phyloP scores from a whole-genome alignment of 2,113 vertebrate species.

The Tetraodon nigroviridis region DNA sequence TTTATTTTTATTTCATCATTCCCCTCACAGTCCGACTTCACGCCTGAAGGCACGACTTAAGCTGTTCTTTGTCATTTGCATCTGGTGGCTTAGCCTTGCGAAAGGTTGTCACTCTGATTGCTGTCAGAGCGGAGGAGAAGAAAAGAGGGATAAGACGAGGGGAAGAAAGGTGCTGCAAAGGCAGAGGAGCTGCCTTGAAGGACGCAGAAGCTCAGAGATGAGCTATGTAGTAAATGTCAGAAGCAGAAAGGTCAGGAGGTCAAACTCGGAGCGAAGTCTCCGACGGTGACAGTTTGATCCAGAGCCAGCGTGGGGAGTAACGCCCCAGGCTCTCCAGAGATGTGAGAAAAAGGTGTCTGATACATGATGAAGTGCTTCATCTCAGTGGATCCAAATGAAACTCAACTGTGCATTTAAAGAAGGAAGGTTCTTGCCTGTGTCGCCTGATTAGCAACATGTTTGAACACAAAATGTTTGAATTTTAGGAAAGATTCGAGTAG shows the following conservation, averaged over 20 bases:
- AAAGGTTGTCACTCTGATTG: constrained; percentile 43
- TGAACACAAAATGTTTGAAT: too few relatives aligned
- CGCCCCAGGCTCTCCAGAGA: not conserved
- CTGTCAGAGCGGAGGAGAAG: constrained; percentile 18
- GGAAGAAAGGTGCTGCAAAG: constrained; percentile 10
- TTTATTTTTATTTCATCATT: not conserved
- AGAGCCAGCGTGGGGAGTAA: constrained; percentile 10
- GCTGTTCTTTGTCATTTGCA: constrained; percentile 41
- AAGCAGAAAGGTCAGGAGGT: constrained; percentile 26
- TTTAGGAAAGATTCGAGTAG: too few relatives aligned
- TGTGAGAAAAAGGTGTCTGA: too few relatives aligned
- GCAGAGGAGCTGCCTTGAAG: constrained; percentile 20
- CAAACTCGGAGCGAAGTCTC: constrained; percentile 23
- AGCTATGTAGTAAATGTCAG: constrained; percentile 31
- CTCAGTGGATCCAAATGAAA: not conserved
- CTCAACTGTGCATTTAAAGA: too few relatives aligned
- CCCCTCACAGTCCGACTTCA: constrained; percentile 2
- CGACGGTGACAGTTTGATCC: constrained; percentile 22
- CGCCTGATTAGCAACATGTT: too few relatives aligned
- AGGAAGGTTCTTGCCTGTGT: too few relatives aligned
- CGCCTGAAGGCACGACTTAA: constrained; percentile 18
- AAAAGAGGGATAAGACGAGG: constrained; percentile 2
- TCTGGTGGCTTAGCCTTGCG: constrained; percentile 20
- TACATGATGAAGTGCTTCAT: not conserved
- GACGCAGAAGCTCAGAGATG: constrained; percentile 12